A percentile compares a stretch with the other conserved stretches of the same genome.
These are phyloP conservation scores for Drosophila meridionalis DNA, from an alignment of 2,888 invertebrate genomes.

Conservation along the genomic window DNA sequence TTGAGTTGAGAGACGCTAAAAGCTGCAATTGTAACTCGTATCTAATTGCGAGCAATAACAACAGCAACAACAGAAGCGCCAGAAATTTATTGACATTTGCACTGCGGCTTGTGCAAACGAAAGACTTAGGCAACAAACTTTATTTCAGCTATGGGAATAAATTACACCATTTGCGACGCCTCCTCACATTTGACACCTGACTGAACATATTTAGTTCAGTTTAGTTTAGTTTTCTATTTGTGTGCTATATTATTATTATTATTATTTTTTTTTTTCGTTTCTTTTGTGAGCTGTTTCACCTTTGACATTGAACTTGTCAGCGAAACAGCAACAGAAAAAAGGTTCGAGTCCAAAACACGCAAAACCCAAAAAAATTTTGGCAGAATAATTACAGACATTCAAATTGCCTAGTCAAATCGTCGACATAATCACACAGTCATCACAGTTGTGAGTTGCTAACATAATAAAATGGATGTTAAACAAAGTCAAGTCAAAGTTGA, in stretches of 20 bases:
- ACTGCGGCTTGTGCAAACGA: slow-evolving; percentile 53
- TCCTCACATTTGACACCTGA: slow-evolving; percentile 6
- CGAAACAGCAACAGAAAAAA: slow-evolving; percentile 1
- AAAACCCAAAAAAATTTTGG: slow-evolving; percentile 25
- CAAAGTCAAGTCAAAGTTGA: background rate
- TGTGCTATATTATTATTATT: background rate
- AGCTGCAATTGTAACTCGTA: slow-evolving; percentile 63
- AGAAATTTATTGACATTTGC: slow-evolving; percentile 59
- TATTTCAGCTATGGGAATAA: background rate
- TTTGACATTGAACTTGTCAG: slow-evolving; percentile 78
- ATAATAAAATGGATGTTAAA: slow-evolving; percentile 15
- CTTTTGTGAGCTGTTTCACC: slow-evolving; percentile 43
- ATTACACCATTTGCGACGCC: slow-evolving; percentile 14
- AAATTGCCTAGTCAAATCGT: slow-evolving; percentile 13
- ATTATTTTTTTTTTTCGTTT: background rate
- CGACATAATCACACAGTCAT: slow-evolving; percentile 5
- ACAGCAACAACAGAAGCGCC: slow-evolving; percentile 23
- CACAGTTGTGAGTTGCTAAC: background rate
- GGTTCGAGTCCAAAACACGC: slow-evolving; percentile 27
- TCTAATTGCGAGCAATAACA: slow-evolving; percentile 60
- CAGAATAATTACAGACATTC: slow-evolving; percentile 31
- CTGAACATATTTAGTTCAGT: slow-evolving; percentile 2
- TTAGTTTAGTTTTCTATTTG: slow-evolving; percentile 6
- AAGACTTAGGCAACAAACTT: slow-evolving; percentile 75
- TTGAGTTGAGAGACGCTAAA: slow-evolving; percentile 26